Evolutionary conservation across 2,888 invertebrate genomes (phyloP).

Genomic region (Drosophila cognata): DNA sequence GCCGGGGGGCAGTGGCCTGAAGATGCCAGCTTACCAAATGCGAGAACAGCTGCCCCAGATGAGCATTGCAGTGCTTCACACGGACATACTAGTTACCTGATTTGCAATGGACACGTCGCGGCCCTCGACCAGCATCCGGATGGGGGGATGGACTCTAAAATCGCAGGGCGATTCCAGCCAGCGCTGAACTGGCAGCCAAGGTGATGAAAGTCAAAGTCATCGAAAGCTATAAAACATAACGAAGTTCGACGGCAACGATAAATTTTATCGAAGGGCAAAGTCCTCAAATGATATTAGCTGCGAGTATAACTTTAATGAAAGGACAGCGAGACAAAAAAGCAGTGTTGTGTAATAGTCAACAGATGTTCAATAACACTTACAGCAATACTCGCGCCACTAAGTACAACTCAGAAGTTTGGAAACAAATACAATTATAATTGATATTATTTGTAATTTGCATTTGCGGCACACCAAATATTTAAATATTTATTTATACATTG

Average conservation of each 20-base stretch:
- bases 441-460: not conserved
- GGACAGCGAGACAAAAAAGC: not conserved
- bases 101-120: slow-evolving; percentile 59
- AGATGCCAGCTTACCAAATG: slow-evolving; percentile 34
- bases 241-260: slow-evolving; percentile 30
- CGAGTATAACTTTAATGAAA: slow-evolving; percentile 12
- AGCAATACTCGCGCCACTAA: not conserved
- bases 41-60: slow-evolving; percentile 64
- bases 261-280: slow-evolving; percentile 42
- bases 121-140: slow-evolving; percentile 10
- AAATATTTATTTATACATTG: not conserved
- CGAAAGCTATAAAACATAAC: slow-evolving; percentile 50
- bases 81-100: slow-evolving; percentile 56
- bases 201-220: slow-evolving; percentile 13
- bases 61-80: slow-evolving; percentile 49
- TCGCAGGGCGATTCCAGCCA: slow-evolving; percentile 3
- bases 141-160: slow-evolving; percentile 27
- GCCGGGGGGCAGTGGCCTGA: not conserved
- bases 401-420: not conserved
- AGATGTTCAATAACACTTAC: not conserved
- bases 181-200: slow-evolving; percentile 11
- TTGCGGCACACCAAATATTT: not conserved
- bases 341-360: not conserved
- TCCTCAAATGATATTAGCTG: slow-evolving; percentile 30
- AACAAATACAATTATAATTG: not conserved